A percentile compares a stretch with the other conserved stretches of the same genome.
Evolutionary conservation across 1,140 invertebrate species (phyloP).

Genomic region (Portunus trituberculatus): DNA sequence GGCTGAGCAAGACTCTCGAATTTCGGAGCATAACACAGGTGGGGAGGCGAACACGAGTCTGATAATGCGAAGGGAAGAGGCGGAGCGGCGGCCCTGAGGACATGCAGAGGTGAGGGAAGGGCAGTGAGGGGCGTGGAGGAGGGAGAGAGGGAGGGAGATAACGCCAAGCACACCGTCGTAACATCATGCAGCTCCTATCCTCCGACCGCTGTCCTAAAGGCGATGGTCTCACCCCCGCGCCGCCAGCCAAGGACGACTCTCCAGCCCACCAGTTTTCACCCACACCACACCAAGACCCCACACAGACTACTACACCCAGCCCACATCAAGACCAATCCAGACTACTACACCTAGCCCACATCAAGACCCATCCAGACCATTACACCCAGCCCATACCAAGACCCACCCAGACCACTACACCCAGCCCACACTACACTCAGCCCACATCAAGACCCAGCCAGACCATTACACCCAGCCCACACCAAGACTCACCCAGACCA

Average conservation of each 20-base stretch:
- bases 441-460: no score
- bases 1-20: background rate
- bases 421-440: no score
- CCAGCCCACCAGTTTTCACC: background rate
- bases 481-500: no score
- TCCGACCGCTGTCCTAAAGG: background rate
- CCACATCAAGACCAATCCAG: no score
- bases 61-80: conserved; percentile 6
- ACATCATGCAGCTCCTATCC: background rate
- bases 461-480: no score
- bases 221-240: background rate
- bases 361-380: no score
- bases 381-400: no score
- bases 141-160: background rate
- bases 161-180: background rate
- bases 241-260: background rate
- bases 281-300: background rate
- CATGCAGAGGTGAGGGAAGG: background rate
- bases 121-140: background rate
- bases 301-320: background rate
- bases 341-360: no score
- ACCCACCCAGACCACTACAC: no score
- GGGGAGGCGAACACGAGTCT: background rate
- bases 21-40: background rate
- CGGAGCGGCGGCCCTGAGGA: background rate